Conservation (phyloP, 2,888 invertebrate genomes). For the Drosophila mimetica region DNA sequence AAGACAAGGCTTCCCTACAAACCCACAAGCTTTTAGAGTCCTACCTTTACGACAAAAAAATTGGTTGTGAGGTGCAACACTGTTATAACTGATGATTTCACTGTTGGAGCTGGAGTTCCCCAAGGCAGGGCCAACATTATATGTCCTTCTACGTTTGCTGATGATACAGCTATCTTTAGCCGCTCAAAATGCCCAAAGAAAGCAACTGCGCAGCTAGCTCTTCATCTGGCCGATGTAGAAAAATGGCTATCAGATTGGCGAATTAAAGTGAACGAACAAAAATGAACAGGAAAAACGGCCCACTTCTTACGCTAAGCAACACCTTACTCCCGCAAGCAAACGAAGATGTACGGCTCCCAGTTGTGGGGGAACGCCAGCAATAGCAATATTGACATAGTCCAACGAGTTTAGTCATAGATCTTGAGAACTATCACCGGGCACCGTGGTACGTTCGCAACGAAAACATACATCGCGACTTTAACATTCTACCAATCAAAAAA, state of each 20-base stretch:
- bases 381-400: background rate
- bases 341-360: background rate
- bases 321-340: background rate
- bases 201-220: no score
- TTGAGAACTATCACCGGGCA: background rate
- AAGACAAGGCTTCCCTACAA: background rate
- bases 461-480: background rate
- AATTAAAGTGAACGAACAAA: no score
- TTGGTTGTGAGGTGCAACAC: background rate
- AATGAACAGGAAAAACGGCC: no score
- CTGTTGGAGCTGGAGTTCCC: no score
- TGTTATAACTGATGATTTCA: background rate
- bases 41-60: background rate
- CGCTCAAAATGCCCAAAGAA: background rate
- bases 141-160: no score
- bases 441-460: slow-evolving; percentile 1
- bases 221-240: no score
- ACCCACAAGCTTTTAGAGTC: background rate
- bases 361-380: background rate
- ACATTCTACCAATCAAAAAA: slow-evolving; percentile 1
- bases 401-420: background rate
- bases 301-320: no score
- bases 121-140: no score
- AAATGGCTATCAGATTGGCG: no score
- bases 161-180: no score